Evolutionary conservation across 1,140 invertebrate genomes (phyloP), one percentile per base, ranked within the genome.

Genomic region (Ptiloglossa arizonensis): DNA sequence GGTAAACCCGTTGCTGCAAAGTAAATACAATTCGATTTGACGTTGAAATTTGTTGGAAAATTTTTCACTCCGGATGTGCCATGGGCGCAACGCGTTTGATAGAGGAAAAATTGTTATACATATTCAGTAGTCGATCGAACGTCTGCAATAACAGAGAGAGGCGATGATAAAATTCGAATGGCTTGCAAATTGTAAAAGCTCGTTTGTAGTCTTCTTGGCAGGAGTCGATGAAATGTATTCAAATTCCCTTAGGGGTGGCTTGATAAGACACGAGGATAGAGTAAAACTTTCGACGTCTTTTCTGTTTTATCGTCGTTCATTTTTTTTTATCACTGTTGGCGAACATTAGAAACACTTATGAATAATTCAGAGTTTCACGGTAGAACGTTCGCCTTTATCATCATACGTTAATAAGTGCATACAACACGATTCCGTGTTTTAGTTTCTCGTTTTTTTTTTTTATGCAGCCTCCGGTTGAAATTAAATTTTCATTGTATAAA

Each of bases 351-450:
- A 68, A 68, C 29, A 67, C 29, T 52, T 27, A 67, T 68, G 64
- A 68, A 68, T 68, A 68, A 68, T 68, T 68, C 64, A 68, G 13
- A 5, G 29, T 24, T 13, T 38, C 11, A 9, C 64, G 29, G 17
- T 38, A 38, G 48, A 52, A 22, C n/a, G 46, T 11, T 29, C 24
- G 38, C 4, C 3, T n/a, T n/a, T 4, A 22, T 9, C 29, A 22
- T 68, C 50, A 24, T 52, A n/a, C n/a, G n/a, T 68, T 68, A 68
- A 68, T 52, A 68, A 52, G 32, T 8, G 48, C 48, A n/a, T 24
- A 15, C 41, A 27, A 32, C 48, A 24, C 17, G 22, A 44, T 46
- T 27, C 13, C 38, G 8, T 38, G 22, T 44, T n/a, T n/a, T n/a
- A n/a, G n/a, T n/a, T n/a, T n/a, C n/a, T n/a, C 11, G 22, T 22